Conservation (phyloP, 1,140 invertebrate species). For the Yoshiicerus persimilis region DNA sequence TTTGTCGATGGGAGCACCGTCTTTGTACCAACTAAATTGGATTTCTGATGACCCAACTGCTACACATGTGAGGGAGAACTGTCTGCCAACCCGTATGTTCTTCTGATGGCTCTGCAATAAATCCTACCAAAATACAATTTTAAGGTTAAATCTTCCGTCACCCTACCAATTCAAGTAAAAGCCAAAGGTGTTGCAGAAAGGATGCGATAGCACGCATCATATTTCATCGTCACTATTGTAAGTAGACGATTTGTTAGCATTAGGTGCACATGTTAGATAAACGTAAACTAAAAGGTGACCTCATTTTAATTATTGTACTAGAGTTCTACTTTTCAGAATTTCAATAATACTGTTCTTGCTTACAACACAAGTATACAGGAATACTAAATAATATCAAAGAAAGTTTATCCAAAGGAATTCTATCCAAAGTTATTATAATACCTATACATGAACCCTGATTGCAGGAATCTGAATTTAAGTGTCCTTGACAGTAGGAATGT, state of each 20-base stretch:
- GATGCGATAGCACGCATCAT: not conserved
- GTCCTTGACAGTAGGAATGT: no score
- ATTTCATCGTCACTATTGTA: not conserved
- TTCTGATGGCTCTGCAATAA: not conserved
- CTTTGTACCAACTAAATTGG: slow-evolving; percentile 41
- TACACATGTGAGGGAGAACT: slow-evolving; percentile 28
- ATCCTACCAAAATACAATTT: not conserved
- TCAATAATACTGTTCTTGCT: no score
- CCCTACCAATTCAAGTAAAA: not conserved
- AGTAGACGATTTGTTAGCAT: not conserved
- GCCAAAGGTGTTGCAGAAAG: not conserved
- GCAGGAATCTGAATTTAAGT: no score
- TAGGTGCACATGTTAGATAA: not conserved
- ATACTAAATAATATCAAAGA: no score
- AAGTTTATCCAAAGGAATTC: no score
- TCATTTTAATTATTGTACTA: no score
- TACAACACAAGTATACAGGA: no score
- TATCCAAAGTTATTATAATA: no score
- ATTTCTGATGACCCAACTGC: slow-evolving; percentile 29
- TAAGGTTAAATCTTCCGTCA: not conserved
- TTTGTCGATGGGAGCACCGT: slow-evolving; percentile 37
- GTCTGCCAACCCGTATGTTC: not conserved
- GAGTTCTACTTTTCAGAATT: no score
- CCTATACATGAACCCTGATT: no score
- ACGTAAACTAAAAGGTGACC: not conserved